Evolutionary conservation across 2,113 vertebrate species (phyloP).

Genomic region (Spermophilus dauricus): DNA sequence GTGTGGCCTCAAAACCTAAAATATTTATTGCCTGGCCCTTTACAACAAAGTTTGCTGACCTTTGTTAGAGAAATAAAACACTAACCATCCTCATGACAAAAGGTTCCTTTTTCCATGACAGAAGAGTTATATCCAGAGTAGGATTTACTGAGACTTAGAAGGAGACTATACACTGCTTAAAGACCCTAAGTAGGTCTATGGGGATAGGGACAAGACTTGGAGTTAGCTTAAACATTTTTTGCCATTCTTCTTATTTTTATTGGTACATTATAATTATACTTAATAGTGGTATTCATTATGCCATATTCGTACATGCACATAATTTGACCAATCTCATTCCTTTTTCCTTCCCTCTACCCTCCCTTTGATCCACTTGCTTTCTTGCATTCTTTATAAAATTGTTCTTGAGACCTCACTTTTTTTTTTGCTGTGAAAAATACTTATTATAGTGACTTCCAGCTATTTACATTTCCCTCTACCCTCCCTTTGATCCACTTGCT

Average conservation of each 20-base stretch:
- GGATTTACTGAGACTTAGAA: background rate
- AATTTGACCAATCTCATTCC: too few relatives aligned
- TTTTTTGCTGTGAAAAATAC: slow-evolving; percentile 69
- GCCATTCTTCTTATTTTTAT: background rate
- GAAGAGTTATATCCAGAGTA: background rate
- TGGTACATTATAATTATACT: too few relatives aligned
- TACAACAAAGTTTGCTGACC: background rate
- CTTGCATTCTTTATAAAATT: slow-evolving; percentile 31
- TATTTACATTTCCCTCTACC: slow-evolving; percentile 61
- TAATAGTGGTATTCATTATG: too few relatives aligned
- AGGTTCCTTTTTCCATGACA: slow-evolving; percentile 2
- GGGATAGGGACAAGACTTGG: background rate
- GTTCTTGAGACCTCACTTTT: background rate
- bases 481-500: too few relatives aligned
- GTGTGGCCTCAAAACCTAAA: background rate
- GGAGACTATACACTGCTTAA: background rate
- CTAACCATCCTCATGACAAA: background rate
- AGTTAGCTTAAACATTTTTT: slow-evolving; percentile 26
- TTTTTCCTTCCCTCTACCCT: too few relatives aligned
- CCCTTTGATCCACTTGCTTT: too few relatives aligned
- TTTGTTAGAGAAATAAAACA: slow-evolving; percentile 35
- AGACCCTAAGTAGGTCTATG: background rate
- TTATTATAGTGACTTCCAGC: slow-evolving; percentile 11
- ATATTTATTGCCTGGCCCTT: background rate
- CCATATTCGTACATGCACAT: too few relatives aligned